Base-by-base conservation (phyloP, 1,140 invertebrate genomes). In the Cotesia typhae region DNA sequence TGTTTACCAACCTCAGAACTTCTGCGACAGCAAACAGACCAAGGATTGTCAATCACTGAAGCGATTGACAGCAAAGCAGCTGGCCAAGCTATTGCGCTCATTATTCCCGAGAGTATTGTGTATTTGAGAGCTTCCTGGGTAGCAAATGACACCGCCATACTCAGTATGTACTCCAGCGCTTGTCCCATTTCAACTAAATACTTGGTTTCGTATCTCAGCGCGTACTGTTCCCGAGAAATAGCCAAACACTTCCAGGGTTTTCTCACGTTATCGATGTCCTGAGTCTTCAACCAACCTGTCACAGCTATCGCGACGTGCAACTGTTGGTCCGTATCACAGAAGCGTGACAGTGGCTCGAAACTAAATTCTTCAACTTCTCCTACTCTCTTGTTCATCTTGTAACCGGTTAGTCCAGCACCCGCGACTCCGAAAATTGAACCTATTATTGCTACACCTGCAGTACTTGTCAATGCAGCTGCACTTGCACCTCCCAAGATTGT, bases 101-200 rank as follows among this genome's bases (percentile, higher is more conserved):
- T 86, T 4, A 94, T 77, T 74, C 91, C 92, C 90, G 74, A 35
- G 74, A 94, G 81, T 68, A 93, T 88, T 17, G 92, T 94, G 72
- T 91, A 91, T 81, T 93, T 93, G 0, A 94, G 85, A n/a, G 91
- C 90, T 82, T 93, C 92, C 79, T 93, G 91, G 7, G 92, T 90
- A 14, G 92, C 92, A 82, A 91, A 88, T 10, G 89, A 88, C 28
- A 93, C 88, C 52, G 91, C 92, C 75, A 91, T 90, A 72, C 87
- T 89, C 17, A 92, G 82, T 41, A 92, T 85, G 73, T 92, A 91
- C 71, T 92, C 91, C 74, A 92, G 87, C 9, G 90, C 90, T 76
- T 88, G 83, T 4, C 92, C 92, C 28, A 93, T 77, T 79, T 92
- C 89, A n/a, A 89, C 75, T 3, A 94, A 82, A 81, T 93, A 93